phyloP scores from a whole-genome alignment of 2,797 vertebrate species.

The Chelmon rostratus region DNA sequence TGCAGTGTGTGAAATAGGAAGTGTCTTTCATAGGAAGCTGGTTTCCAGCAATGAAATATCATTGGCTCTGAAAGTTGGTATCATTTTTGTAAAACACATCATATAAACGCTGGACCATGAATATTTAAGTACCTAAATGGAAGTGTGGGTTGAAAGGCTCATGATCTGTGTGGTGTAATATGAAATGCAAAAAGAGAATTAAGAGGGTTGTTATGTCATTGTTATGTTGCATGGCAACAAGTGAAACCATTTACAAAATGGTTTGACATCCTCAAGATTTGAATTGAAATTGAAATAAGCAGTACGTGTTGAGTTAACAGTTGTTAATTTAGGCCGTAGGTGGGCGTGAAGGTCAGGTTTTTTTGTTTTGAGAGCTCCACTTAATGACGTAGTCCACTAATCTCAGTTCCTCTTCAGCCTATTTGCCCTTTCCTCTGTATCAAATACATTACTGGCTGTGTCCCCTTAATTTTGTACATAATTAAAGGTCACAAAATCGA shows the following conservation, averaged over 20 bases:
- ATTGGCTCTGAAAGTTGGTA: not conserved
- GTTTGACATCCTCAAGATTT: not conserved
- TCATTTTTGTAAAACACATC: not conserved
- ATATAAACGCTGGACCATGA: not conserved
- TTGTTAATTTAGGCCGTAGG: not conserved
- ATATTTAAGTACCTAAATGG: not conserved
- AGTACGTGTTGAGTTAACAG: not conserved
- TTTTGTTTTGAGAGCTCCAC: not conserved
- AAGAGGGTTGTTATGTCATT: too few relatives aligned
- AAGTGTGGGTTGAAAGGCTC: not conserved
- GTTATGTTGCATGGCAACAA: too few relatives aligned
- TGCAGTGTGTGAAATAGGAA: too few relatives aligned
- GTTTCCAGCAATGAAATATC: not conserved
- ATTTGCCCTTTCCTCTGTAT: not conserved
- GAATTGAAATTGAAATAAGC: not conserved
- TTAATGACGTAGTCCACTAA: slow-evolving; percentile 15
- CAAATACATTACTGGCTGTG: not conserved
- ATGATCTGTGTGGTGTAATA: not conserved
- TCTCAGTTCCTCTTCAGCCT: slow-evolving; percentile 55
- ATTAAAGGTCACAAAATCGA: slow-evolving; percentile 16
- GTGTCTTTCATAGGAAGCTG: not conserved
- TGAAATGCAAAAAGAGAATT: not conserved
- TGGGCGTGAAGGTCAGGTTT: slow-evolving; percentile 30
- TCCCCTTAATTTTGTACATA: not conserved
- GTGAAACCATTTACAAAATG: not conserved